These are phyloP conservation scores for Himalopsyche phryganea DNA, from an alignment of 1,140 invertebrate genomes.

Conservation along the genomic window DNA sequence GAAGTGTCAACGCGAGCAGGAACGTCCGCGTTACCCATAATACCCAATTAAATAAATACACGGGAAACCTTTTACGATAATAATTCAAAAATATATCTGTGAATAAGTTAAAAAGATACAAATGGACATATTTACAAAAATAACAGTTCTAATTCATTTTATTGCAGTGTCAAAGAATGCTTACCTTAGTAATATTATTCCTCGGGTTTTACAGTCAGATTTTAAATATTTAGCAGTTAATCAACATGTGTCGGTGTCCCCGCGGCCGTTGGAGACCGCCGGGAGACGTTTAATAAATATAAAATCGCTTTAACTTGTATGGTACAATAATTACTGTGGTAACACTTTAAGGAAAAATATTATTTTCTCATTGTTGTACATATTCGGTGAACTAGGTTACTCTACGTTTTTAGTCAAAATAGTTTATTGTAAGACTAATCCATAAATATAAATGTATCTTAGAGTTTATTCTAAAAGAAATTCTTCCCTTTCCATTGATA, in stretches of 20 bases:
- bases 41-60: not conserved
- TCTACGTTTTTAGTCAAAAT: not conserved
- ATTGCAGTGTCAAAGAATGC: too few relatives aligned
- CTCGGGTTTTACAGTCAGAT: too few relatives aligned
- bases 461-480: not conserved
- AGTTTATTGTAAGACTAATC: not conserved
- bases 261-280: too few relatives aligned
- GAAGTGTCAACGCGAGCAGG: not conserved
- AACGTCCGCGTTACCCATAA: not conserved
- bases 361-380: slow-evolving; percentile 1
- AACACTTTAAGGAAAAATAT: not conserved
- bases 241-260: too few relatives aligned
- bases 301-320: not conserved
- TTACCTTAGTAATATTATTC: too few relatives aligned
- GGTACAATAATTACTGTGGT: not conserved
- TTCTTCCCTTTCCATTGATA: too few relatives aligned
- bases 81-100: not conserved
- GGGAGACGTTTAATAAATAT: not conserved
- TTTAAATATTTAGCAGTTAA: too few relatives aligned
- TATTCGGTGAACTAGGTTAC: not conserved
- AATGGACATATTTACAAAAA: not conserved
- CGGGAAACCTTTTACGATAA: not conserved
- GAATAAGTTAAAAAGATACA: not conserved
- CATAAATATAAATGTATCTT: not conserved
- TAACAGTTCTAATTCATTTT: not conserved